phyloP scores from a whole-genome alignment of 2,113 vertebrate genomes.

The Scalopus aquaticus region DNA sequence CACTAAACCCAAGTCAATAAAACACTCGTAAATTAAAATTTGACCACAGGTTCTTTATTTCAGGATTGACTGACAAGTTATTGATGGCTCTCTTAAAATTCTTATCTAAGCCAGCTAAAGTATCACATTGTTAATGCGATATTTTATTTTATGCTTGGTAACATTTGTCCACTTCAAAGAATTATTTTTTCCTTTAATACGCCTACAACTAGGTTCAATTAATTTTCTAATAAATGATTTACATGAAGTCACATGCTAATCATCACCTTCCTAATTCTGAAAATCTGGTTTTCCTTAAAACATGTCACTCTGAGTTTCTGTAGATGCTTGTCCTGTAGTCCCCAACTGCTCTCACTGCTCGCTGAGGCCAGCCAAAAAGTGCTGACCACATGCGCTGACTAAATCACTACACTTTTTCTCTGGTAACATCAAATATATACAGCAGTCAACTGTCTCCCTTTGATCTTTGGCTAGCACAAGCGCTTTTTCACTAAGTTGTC shows the following conservation, averaged over 20 bases:
- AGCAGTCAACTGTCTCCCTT: conserved; percentile 54
- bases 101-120: background rate
- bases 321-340: background rate
- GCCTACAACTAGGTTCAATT: background rate
- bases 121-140: background rate
- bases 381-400: background rate
- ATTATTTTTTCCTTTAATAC: background rate
- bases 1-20: conserved; percentile 41
- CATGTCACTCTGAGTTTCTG: background rate
- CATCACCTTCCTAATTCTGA: background rate
- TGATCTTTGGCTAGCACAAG: conserved; percentile 64
- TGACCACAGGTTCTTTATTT: background rate
- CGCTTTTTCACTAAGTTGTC: conserved; percentile 66
- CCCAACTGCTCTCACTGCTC: background rate
- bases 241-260: background rate
- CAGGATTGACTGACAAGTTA: background rate
- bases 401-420: conserved; percentile 6
- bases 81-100: conserved; percentile 39
- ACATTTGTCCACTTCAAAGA: conserved; percentile 8
- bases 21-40: conserved; percentile 61
- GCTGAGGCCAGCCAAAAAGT: background rate
- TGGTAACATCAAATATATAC: conserved; percentile 21
- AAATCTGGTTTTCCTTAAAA: conserved; percentile 33
- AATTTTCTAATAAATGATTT: conserved; percentile 16
- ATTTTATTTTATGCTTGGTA: background rate